phyloP scores from a whole-genome alignment of 1,140 invertebrate genomes.

The Heliconius congener region DNA sequence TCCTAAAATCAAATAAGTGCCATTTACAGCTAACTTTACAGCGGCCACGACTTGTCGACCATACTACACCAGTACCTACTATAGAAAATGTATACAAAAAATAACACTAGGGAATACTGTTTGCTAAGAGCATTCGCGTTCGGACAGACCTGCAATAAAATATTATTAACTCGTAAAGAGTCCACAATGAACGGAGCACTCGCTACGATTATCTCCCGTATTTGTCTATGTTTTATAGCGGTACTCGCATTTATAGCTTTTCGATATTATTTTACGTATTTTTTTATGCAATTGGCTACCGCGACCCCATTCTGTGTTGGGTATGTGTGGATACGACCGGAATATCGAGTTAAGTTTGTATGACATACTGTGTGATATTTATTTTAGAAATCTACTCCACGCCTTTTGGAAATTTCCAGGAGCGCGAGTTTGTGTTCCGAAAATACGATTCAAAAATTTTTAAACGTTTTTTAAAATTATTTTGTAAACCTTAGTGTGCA shows the following conservation, averaged over 20 bases:
- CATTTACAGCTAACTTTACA: too few relatives aligned
- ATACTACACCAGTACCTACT: not conserved
- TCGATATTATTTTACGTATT: slow-evolving; percentile 77
- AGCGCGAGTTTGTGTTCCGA: too few relatives aligned
- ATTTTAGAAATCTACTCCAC: too few relatives aligned
- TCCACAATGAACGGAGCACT: slow-evolving; percentile 69
- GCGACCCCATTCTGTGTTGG: slow-evolving; percentile 42
- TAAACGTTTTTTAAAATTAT: too few relatives aligned
- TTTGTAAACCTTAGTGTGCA: too few relatives aligned
- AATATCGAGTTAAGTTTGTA: not conserved
- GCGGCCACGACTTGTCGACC: too few relatives aligned
- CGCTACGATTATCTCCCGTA: slow-evolving; percentile 70
- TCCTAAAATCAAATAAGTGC: too few relatives aligned
- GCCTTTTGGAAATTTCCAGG: too few relatives aligned
- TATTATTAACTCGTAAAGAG: slow-evolving; percentile 75
- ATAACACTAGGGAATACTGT: slow-evolving; percentile 28
- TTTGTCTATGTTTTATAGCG: slow-evolving; percentile 78
- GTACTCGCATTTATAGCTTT: slow-evolving; percentile 71
- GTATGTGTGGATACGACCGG: slow-evolving; percentile 44
- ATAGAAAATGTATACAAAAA: slow-evolving; percentile 23
- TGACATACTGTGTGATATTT: not conserved
- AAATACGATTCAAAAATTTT: too few relatives aligned
- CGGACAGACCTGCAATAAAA: slow-evolving; percentile 61
- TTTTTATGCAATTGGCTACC: slow-evolving; percentile 63
- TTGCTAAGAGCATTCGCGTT: slow-evolving; percentile 29